Evolutionary conservation across 2,113 vertebrate species (phyloP).

Genomic region (Catharus minimus): DNA sequence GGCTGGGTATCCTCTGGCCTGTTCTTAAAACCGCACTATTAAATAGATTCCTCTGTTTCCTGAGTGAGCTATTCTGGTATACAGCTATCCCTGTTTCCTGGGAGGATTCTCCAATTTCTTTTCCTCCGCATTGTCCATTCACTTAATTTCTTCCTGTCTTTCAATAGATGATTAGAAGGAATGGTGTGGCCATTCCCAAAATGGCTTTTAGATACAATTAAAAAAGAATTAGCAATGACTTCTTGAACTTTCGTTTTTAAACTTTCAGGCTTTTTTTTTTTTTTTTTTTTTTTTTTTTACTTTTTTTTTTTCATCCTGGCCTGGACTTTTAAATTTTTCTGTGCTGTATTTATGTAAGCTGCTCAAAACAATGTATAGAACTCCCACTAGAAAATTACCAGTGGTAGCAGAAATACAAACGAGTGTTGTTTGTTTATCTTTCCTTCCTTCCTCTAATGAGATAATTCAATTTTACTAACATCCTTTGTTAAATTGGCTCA

Average conservation of each 20-base stretch:
- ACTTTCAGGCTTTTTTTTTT: background rate
- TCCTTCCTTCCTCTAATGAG: background rate
- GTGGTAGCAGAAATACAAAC: background rate
- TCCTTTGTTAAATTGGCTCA: background rate
- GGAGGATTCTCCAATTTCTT: background rate
- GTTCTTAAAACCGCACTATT: background rate
- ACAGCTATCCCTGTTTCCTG: background rate
- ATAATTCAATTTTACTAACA: background rate
- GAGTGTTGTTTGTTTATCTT: background rate
- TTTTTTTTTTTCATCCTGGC: background rate
- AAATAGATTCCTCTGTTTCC: background rate
- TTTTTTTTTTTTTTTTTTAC: background rate
- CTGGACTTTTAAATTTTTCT: background rate
- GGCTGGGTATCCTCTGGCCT: background rate
- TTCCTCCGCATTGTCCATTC: background rate
- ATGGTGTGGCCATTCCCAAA: background rate
- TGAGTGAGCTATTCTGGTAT: background rate
- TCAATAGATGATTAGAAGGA: background rate
- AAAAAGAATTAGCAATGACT: background rate
- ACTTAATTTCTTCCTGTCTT: background rate
- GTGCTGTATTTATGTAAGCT: background rate
- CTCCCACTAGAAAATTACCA: background rate
- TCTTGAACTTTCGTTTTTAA: background rate
- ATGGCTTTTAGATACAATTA: background rate
- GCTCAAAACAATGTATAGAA: background rate